Percentiles rank a stretch among this genome's conserved stretches.
phyloP scores from a whole-genome alignment of 2,888 invertebrate genomes.

The Drosophila phalerata region DNA sequence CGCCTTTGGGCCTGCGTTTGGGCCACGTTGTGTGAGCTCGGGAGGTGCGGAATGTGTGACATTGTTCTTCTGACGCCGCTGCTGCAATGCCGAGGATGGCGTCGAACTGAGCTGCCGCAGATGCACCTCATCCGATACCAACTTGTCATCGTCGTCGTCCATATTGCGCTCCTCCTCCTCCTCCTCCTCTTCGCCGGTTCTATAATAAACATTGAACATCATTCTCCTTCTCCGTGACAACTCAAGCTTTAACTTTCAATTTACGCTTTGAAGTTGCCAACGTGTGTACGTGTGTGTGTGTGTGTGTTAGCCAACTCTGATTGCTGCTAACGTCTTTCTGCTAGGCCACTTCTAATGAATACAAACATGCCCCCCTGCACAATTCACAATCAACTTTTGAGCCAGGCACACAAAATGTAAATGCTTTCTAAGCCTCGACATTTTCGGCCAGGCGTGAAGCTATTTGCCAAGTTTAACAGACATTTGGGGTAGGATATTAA shows the following conservation, averaged over 20 bases:
- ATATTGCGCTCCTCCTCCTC: slow-evolving; percentile 73
- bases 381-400: slow-evolving; percentile 43
- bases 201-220: slow-evolving; percentile 41
- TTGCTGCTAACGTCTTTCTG: slow-evolving; percentile 26
- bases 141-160: slow-evolving; percentile 82
- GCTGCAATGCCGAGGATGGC: slow-evolving; percentile 68
- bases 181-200: slow-evolving; percentile 68
- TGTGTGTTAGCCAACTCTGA: slow-evolving; percentile 24
- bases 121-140: slow-evolving; percentile 82
- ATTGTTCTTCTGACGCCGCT: slow-evolving; percentile 61
- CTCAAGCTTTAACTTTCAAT: slow-evolving; percentile 46
- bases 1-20: slow-evolving; percentile 11
- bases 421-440: slow-evolving; percentile 59
- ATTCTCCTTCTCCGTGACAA: slow-evolving; percentile 14
- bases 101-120: slow-evolving; percentile 79
- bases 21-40: slow-evolving; percentile 58
- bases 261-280: slow-evolving; percentile 64
- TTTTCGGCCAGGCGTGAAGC: slow-evolving; percentile 60
- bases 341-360: slow-evolving; percentile 50
- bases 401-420: slow-evolving; percentile 46
- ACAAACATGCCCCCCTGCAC: slow-evolving; percentile 39
- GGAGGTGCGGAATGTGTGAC: slow-evolving; percentile 68
- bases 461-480: slow-evolving; percentile 37
- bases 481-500: not conserved
- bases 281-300: slow-evolving; percentile 4